Percentiles rank a stretch among this genome's conserved stretches.
phyloP scores from a whole-genome alignment of 2,888 invertebrate genomes.

The Stenodera caucasica region DNA sequence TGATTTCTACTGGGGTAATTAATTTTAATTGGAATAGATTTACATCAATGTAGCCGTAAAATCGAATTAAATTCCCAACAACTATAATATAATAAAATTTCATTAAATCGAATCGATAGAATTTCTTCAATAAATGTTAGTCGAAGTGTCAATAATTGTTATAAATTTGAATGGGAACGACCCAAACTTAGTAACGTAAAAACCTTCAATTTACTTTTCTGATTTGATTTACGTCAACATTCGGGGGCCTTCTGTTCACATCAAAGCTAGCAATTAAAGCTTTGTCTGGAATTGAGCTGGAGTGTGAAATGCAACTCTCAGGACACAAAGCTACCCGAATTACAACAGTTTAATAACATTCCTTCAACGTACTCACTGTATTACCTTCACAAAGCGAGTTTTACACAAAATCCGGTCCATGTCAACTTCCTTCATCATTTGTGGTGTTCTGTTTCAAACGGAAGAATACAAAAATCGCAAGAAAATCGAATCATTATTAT shows the following conservation, averaged over 20 bases:
- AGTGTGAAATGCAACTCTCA: conserved; percentile 46
- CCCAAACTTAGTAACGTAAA: conserved; percentile 6
- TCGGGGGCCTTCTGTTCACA: conserved; percentile 35
- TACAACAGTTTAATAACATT: conserved; percentile 42
- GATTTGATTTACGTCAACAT: conserved; percentile 45
- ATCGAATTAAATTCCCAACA: too few relatives aligned
- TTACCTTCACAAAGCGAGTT: not conserved
- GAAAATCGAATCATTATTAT: conserved; percentile 33
- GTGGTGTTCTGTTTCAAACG: too few relatives aligned
- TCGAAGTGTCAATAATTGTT: not conserved
- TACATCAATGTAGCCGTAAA: too few relatives aligned
- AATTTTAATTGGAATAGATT: conserved; percentile 26
- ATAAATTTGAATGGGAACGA: not conserved
- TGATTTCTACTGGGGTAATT: conserved; percentile 28
- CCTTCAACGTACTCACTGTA: conserved; percentile 17
- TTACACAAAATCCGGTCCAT: too few relatives aligned
- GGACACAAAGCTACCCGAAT: conserved; percentile 43
- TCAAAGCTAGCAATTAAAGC: conserved; percentile 47
- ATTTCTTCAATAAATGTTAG: not conserved
- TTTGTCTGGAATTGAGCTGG: conserved; percentile 42
- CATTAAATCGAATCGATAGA: not conserved
- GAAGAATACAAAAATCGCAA: too few relatives aligned
- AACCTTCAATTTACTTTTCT: conserved; percentile 44
- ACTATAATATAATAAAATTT: not conserved
- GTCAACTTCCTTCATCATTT: too few relatives aligned